Evolutionary conservation across 2,113 vertebrate genomes (phyloP), one percentile per base, ranked within the genome.

Genomic region (Macroglossus sobrinus): DNA sequence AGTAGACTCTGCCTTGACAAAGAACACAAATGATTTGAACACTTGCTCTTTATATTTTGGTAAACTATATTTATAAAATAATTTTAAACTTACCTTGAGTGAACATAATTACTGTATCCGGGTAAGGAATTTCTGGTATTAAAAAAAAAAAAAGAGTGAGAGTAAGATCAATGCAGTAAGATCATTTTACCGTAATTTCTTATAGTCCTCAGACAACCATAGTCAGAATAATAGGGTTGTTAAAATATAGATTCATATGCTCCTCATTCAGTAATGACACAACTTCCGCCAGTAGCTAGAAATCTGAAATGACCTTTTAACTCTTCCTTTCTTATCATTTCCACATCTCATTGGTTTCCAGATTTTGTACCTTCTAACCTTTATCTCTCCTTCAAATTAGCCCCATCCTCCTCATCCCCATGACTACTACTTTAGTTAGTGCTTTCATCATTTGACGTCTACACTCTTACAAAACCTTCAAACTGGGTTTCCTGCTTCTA

Each of bases 41-140:
- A 69, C 86, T 38, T 61, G 63, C 26, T 86, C 6, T 69, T 69
- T 76, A 81, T 64, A 64, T 90, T 97, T 91, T 57, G 7, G 12
- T 50, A 79, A 96, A 50, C 3, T 0, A 16, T 57, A 53, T 87
- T 53, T 90, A 35, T 2, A 81, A 93, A 97, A 76, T 85, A 91
- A 69, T 81, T 92, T 78, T 7, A 63, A 95, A 81, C 94, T 98
- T 96, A 98, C 97, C 94, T 76, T 57, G 61, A 92, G 95, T 96
- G 35, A 98, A 80, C 18, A 97, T n/a, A 18, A 86, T 0, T 95
- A 61, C 90, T 87, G 93, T 92, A 76, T 81, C 96, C 15, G 95
- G 61, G 57, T n/a, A 10, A 72, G 88, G 91, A 59, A 98, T 5
- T 69, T 57, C 97, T 98, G 86, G 43, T 8, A 6, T 84, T 69